Evolutionary conservation across 2,113 vertebrate genomes (phyloP), one percentile per base, ranked within the genome.

Genomic region (Podilymbus podiceps): DNA sequence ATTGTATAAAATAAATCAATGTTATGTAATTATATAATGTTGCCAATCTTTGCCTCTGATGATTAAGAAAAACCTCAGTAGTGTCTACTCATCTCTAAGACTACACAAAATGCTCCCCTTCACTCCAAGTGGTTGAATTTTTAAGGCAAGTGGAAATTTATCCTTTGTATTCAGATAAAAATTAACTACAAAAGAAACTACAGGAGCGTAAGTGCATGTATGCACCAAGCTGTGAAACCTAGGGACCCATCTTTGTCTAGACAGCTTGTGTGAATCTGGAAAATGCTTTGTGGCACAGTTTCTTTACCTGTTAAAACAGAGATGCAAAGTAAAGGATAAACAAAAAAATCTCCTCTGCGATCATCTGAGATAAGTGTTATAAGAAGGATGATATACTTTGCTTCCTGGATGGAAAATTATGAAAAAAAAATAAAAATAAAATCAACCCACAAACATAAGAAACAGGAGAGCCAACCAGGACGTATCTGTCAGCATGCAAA

Each of bases 1-100:
- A 94, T 79, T 67, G 79, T 89, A 85, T 88, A 88, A 95, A 96
- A 95, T 66, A 92, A 46, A 97, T 95, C 84, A 86, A 87, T 87
- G 84, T 90, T 96, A 93, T 21, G 24, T 91, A 96, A 95, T 93
- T 90, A 91, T 38, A 91, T 27, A 64, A 60, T 24, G 73, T 83
- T 94, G 76, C 88, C 76, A 93, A 31, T 87, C 84, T 92, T 85
- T 21, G 55, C 28, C 93, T 93, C 77, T 76, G 78, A 73, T 67
- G 69, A 95, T 81, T 89, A 94, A 92, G 86, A 60, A 95, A 83
- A 94, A 68, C 15, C 64, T 93, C 76, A 85, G 68, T 88, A 62
- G 42, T 35, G 69, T 95, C 88, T 96, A 23, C 67, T 91, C 85
- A 83, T 94, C 27, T 82, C 62, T 82, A 91, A 89, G 55, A 77